Base-by-base conservation (phyloP, 2,113 vertebrate genomes). In the Garra rufa region DNA sequence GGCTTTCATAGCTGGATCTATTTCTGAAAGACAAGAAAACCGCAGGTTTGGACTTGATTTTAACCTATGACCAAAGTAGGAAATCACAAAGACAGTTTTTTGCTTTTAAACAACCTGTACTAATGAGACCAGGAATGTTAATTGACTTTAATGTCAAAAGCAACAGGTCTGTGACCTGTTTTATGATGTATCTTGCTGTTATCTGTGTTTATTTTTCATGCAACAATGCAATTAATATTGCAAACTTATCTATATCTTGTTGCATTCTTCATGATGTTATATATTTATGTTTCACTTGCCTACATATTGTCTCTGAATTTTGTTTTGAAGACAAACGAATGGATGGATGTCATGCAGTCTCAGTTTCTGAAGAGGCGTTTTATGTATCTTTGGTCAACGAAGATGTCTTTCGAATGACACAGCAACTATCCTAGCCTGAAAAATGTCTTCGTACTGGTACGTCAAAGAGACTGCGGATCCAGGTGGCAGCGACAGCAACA, bases 381-480 rank as follows among this genome's bases (percentile, higher is more conserved):
- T 28, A 8, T 34, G 44, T 55, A 26, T 44, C 83, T 38, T 34
- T 14, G 24, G 17, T 52, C 26, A 30, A 38, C 38, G 73, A 73
- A 86, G 67, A 17, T 2, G 0, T 63, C 14, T 21, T 86, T 41
- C 6, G 34, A 61, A 77, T 74, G 73, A 81, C 59, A 79, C 46
- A 6, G 61, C 55, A 43, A 34, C 46, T 28, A n/a, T n/a, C 43
- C 59, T 70, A 65, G 9, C 48, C 67, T 80, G 73, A 84, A 94
- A 89, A 89, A 97, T 97, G 96, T 93, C 91, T 95, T 92, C 91
- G 21, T 97, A 96, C 91, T 97, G 96, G 96, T 95, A 93, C 63
- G 95, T 96, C 46, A 94, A 95, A 74, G 90, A 90, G 43, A 91
- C 93, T 86, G 92, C 89, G 89, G 91, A 93, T 79, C n/a, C 90